Conservation (phyloP, 2,113 vertebrate species). For the Saguinus midas region DNA sequence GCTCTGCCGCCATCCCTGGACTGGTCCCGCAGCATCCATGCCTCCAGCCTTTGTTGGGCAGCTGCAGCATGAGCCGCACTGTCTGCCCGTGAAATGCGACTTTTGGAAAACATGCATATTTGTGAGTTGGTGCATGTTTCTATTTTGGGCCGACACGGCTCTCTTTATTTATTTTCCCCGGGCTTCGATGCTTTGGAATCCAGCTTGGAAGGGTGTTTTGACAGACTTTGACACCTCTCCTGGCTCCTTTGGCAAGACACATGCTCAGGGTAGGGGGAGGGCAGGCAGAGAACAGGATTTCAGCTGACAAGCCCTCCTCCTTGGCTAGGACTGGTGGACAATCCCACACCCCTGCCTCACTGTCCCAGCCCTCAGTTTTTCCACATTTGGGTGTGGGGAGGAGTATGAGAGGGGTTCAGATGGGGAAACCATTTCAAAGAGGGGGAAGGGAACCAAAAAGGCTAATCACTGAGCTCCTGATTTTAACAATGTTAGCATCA, state of each 20-base stretch:
- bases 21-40: background rate
- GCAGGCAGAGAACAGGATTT: background rate
- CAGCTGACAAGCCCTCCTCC: background rate
- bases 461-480: background rate
- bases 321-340: background rate
- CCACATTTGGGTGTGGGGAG: background rate
- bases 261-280: background rate
- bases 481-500: background rate
- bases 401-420: background rate
- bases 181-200: slow-evolving; percentile 22
- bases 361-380: background rate
- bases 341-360: background rate
- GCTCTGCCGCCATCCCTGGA: background rate
- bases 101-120: slow-evolving; percentile 53
- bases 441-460: background rate
- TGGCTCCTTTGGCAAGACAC: background rate
- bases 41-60: slow-evolving; percentile 29
- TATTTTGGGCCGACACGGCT: slow-evolving; percentile 36
- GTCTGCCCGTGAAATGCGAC: slow-evolving; percentile 47
- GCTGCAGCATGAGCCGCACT: background rate
- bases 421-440: background rate
- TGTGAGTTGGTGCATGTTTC: slow-evolving; percentile 45
- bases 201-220: slow-evolving; percentile 57
- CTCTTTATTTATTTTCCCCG: slow-evolving; percentile 70
- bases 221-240: slow-evolving; percentile 49